Conservation (phyloP, 2,113 vertebrate genomes). For the Mormyrus iriodes region DNA sequence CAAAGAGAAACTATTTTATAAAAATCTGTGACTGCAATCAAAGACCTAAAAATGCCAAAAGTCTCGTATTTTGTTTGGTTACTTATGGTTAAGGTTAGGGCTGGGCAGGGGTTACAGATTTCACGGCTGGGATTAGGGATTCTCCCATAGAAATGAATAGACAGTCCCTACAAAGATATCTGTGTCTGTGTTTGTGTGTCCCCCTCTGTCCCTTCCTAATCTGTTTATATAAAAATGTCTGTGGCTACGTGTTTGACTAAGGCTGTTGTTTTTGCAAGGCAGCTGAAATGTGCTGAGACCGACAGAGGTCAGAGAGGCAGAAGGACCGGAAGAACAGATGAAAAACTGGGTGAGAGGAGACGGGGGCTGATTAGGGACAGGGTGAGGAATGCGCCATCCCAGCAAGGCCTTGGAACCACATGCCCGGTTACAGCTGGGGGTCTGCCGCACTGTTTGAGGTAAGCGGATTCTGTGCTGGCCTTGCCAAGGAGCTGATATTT, state of each 20-base stretch:
- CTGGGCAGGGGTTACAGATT: too few relatives aligned
- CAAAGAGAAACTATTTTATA: too few relatives aligned
- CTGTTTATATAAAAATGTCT: background rate
- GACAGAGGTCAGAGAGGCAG: background rate
- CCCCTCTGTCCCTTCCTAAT: too few relatives aligned
- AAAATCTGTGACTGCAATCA: too few relatives aligned
- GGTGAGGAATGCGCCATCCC: background rate
- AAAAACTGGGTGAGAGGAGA: background rate
- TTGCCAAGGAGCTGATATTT: background rate
- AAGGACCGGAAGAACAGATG: conserved; percentile 4
- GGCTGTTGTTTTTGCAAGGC: background rate
- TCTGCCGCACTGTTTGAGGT: background rate
- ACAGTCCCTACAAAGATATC: too few relatives aligned
- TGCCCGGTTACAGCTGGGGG: conserved; percentile 2
- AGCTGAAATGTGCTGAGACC: background rate
- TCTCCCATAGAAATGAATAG: too few relatives aligned
- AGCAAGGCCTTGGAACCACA: background rate
- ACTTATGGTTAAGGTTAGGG: too few relatives aligned
- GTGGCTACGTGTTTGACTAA: background rate
- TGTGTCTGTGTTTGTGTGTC: too few relatives aligned
- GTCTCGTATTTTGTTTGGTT: too few relatives aligned
- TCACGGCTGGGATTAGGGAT: too few relatives aligned
- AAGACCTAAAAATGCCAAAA: too few relatives aligned
- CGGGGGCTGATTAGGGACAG: conserved; percentile 20
- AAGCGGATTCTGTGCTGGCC: background rate